Conservation (phyloP, 2,888 invertebrate genomes). For the Dryobota labecula region DNA sequence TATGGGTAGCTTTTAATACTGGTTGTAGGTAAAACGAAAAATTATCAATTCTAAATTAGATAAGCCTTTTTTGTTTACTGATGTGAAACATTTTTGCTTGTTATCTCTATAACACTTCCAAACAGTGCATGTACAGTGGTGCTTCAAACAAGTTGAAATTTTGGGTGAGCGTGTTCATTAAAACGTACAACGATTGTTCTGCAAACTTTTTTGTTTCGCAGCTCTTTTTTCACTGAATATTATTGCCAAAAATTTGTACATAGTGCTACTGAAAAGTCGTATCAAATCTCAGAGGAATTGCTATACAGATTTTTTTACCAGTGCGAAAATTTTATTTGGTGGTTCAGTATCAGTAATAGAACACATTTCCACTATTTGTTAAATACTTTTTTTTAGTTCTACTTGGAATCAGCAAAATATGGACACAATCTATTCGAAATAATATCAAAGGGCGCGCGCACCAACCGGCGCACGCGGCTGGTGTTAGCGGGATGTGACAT, state of each 20-base stretch:
- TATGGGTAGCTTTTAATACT: too few relatives aligned
- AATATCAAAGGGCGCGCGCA: too few relatives aligned
- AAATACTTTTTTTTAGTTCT: too few relatives aligned
- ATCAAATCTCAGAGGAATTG: not conserved
- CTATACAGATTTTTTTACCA: too few relatives aligned
- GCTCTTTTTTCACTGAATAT: not conserved
- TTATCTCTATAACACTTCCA: not conserved
- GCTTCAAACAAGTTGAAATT: conserved; percentile 18
- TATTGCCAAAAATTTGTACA: too few relatives aligned
- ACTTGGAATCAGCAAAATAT: too few relatives aligned
- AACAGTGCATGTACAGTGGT: conserved; percentile 6
- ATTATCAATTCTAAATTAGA: not conserved
- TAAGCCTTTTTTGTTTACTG: not conserved
- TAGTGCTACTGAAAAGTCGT: not conserved
- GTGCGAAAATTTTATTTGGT: too few relatives aligned
- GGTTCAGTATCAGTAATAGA: too few relatives aligned
- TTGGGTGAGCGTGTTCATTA: conserved; percentile 38
- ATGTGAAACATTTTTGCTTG: not conserved
- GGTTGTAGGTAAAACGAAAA: not conserved
- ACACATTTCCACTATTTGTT: too few relatives aligned
- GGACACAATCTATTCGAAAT: too few relatives aligned
- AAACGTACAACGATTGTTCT: conserved; percentile 30
- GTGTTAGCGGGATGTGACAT: too few relatives aligned
- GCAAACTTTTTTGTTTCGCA: conserved; percentile 21
- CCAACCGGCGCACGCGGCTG: too few relatives aligned